Evolutionary conservation across 2,797 vertebrate species (phyloP).

Genomic region (Mycteria americana): DNA sequence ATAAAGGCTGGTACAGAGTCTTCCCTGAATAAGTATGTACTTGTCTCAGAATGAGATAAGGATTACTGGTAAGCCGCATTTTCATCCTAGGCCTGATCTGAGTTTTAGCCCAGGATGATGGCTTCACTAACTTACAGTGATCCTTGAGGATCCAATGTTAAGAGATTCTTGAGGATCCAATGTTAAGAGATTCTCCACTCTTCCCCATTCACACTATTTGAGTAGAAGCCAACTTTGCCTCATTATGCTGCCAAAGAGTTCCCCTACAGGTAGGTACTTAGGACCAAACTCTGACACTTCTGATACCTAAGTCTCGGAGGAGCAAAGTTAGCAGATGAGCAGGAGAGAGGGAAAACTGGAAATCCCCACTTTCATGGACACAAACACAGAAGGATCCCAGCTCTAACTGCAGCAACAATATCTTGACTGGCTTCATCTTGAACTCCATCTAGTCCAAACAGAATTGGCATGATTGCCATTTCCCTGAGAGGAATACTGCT

Average conservation of each 20-base stretch:
- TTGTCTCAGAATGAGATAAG: background rate
- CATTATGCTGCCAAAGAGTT: background rate
- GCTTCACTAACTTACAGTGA: background rate
- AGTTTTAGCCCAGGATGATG: background rate
- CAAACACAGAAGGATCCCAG: background rate
- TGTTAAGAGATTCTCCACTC: background rate
- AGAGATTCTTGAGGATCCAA: background rate
- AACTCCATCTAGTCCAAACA: background rate
- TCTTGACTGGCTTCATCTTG: background rate
- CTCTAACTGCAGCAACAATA: background rate
- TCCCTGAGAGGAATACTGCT: background rate
- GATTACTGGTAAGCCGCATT: background rate
- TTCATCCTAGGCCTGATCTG: background rate
- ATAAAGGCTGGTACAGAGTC: background rate
- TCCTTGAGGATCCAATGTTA: background rate
- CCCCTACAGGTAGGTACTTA: background rate
- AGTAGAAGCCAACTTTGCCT: background rate
- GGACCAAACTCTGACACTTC: background rate
- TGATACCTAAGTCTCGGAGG: background rate
- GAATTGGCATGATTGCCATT: background rate
- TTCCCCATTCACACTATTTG: background rate
- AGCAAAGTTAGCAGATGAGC: background rate
- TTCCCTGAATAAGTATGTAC: background rate
- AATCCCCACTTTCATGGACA: background rate
- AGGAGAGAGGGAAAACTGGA: background rate